Evolutionary conservation across 2,888 invertebrate species (phyloP).

Genomic region (Plagiodera versicolora): DNA sequence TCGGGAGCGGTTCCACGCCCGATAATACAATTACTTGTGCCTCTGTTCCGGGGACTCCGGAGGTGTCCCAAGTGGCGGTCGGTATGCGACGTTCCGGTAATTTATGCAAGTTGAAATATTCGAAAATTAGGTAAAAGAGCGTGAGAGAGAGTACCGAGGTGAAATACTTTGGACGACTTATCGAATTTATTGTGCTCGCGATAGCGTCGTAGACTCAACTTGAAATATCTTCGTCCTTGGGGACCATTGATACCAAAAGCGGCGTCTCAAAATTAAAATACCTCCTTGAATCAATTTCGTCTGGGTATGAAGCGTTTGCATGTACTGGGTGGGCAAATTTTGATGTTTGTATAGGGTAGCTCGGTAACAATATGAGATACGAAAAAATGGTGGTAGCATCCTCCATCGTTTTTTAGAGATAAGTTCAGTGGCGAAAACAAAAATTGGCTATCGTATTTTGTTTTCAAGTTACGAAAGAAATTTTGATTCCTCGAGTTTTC

Average conservation of each 20-base stretch:
- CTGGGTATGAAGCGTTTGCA: background rate
- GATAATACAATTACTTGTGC: background rate
- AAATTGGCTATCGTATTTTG: too few species aligned
- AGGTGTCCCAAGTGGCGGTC: background rate
- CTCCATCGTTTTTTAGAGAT: too few species aligned
- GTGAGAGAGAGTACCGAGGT: background rate
- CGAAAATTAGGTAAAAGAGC: constrained; percentile 1
- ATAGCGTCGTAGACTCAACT: constrained; percentile 31
- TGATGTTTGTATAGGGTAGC: too few species aligned
- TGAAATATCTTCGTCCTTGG: constrained; percentile 28
- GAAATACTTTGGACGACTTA: constrained; percentile 34
- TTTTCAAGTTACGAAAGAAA: too few species aligned
- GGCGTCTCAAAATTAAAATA: constrained; percentile 23
- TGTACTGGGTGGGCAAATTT: too few species aligned
- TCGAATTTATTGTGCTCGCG: constrained; percentile 35
- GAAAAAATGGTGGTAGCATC: too few species aligned
- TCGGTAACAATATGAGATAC: too few species aligned
- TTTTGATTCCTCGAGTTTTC: too few species aligned
- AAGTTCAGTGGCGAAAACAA: too few species aligned
- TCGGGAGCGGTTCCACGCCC: background rate
- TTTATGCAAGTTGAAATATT: constrained; percentile 3
- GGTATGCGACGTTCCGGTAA: background rate
- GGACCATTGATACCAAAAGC: constrained; percentile 29
- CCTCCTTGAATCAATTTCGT: constrained; percentile 19
- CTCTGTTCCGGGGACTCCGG: background rate